Base-by-base conservation (phyloP, 2,113 vertebrate genomes). In the Orientallactaga bullata region DNA sequence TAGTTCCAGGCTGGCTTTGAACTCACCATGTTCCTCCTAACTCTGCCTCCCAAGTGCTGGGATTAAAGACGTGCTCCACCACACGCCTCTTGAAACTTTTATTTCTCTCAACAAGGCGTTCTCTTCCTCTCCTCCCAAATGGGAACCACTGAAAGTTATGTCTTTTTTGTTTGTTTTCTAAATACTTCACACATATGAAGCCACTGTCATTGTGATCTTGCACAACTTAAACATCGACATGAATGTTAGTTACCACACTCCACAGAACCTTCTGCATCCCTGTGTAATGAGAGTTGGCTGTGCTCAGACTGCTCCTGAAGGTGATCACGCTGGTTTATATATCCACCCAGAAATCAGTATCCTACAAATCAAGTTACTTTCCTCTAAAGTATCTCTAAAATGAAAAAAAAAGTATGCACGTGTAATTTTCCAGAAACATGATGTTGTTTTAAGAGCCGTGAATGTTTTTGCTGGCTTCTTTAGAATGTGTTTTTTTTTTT, bases 401-500 rank as follows among this genome's bases (percentile, higher is more conserved):
- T 85, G 26, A 79, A 83, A 85, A 58, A 8, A 73, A 60, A 80
- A 0, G 0, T 68, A 42, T 71, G 8, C 30, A 16, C 61, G 17
- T 68, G 37, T 89, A 68, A 35, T 93, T 79, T 90, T 80, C 58
- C 2, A 0, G 24, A 51, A 88, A 61, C 71, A 42, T 13, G 61
- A 76, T 18, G 24, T 63, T 85, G 20, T 66, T 93, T 92, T 90
- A 65, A 60, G 68, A 91, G 84, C 17, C 18, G 1, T 93, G 81
- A 74, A 51, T 39, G 2, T 28, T 91, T 93, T 93, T 93, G 58
- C 55, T 94, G 21, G 37, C 63, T 24, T 55, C 51, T 92, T 71
- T n/a, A 84, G 69, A 74, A 60, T 90, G 21, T 71, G 90, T 87
- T 96, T 88, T 47, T 47, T n/a, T n/a, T n/a, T n/a, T n/a, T n/a